Conservation (phyloP, 2,888 invertebrate species). For the Drepanosiphum platanoidis region DNA sequence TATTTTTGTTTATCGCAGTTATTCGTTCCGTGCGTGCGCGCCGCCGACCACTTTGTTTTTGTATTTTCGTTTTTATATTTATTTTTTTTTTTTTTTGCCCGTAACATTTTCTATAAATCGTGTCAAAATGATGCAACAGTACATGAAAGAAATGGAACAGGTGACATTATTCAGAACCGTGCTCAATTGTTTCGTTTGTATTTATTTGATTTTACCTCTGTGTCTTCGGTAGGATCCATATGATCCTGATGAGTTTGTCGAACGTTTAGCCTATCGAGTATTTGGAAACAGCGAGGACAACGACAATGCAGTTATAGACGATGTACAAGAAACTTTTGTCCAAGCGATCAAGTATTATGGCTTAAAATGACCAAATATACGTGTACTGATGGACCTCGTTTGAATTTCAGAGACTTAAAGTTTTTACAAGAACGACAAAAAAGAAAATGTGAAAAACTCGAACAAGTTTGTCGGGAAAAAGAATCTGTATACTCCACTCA, state of each 20-base stretch:
- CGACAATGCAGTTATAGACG: constrained; percentile 79
- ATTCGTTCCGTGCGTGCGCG: no score
- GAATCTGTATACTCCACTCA: constrained; percentile 84
- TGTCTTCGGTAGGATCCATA: constrained; percentile 84
- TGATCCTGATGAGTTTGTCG: constrained; percentile 97
- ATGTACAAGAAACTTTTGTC: constrained; percentile 90
- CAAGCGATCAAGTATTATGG: constrained; percentile 80
- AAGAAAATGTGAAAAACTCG: constrained; percentile 85
- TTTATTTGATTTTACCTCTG: not conserved
- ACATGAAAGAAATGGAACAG: constrained; percentile 87
- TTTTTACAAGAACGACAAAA: constrained; percentile 85
- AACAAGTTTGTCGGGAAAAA: constrained; percentile 84
- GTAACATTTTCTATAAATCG: not conserved
- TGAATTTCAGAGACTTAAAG: constrained; percentile 70
- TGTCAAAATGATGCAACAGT: constrained; percentile 84
- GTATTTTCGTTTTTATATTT: not conserved
- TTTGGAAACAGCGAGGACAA: constrained; percentile 75
- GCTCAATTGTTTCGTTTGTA: not conserved
- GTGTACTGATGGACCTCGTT: constrained; percentile 11
- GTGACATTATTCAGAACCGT: constrained; percentile 68
- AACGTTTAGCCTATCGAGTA: constrained; percentile 93
- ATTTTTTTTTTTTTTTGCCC: not conserved
- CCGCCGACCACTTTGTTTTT: not conserved
- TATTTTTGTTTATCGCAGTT: no score
- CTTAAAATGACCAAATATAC: not conserved